Evolutionary conservation across 2,888 invertebrate species (phyloP), one percentile per base, ranked within the genome.

Genomic region (Anagyrus pseudococci): DNA sequence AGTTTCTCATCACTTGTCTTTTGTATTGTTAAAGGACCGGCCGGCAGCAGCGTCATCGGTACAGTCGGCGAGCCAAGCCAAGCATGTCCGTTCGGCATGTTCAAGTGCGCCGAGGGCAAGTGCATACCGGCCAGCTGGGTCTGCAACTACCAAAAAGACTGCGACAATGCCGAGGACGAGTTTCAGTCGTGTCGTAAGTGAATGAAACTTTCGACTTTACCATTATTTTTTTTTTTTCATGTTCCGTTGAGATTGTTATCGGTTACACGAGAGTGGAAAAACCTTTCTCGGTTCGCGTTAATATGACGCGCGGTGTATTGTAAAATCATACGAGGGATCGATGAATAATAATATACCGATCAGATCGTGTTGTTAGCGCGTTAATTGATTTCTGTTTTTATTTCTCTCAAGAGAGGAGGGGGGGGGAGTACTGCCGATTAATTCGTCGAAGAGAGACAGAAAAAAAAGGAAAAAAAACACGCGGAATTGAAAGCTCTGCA

Each of bases 91-190:
- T 85, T 85, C 72, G 90, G 90, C 80, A 89, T 89, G 88, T 93
- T 92, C 84, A 86, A 87, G 73, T 93, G 94, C 82, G 87, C 89
- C 62, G 92, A 93, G 81, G 93, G 93, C 77, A 91, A 89, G 82
- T 95, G 95, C 84, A 94, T 95, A 78, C 91, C 93, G 44, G 86
- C 88, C 71, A 84, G 90, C 70, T 89, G 89, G 89, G 93, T 95
- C 72, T 97, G 96, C 86, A 94, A 97, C 85, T 95, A 95, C 83
- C 93, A 94, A 80, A 89, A 90, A 79, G 96, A 96, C 85, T 96
- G 96, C 83, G 93, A 94, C 70, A 93, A 91, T 77, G 94, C 92
- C 52, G 94, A 94, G 82, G 93, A 96, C 80, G 95, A 96, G 82
- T 89, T 91, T 81, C 93, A 94, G 80, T 86, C 90, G 62, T 96